Base-by-base conservation (phyloP, 2,797 vertebrate genomes). In the Phalanger gymnotis region DNA sequence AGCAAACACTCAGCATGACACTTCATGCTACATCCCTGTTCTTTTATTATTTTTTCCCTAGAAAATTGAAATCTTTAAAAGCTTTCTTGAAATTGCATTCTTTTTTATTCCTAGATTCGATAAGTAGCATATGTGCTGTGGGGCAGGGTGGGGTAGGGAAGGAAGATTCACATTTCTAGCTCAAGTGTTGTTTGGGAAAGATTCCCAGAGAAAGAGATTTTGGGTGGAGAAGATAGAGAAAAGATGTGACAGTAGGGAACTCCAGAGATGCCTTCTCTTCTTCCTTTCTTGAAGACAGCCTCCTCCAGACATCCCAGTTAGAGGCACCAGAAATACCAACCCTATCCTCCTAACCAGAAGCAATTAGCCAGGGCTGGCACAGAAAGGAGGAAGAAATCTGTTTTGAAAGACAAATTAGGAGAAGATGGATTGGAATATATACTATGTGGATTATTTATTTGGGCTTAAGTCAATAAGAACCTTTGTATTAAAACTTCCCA, bases 151-250 rank as follows among this genome's bases (percentile, higher is more conserved):
- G 30, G 34, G 93, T 95, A 57, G 97, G 95, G 96, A 98, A 97
- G 97, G 96, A 98, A 93, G 87, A 97, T 95, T 98, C 97, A 87
- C 98, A 95, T 97, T 98, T 98, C 97, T 94, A 98, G 94, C 90
- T 98, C 97, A 98, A 94, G 58, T 95, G 96, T 97, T 97, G 91
- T 96, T 94, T 97, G 91, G 96, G 97, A 96, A 98, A 98, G 98
- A 89, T 52, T 91, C 53, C 90, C 55, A 90, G 66, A 57, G 93
- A 93, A 94, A 94, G 95, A 91, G 95, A 91, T 55, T 54, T 96
- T 53, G 16, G 28, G 34, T 90, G 31, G 92, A 91, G 57, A 10
- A 96, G 47, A 92, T 91, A 93, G 52, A 73, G 52, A 89, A 93
- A 16, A 81, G 16, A 73, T 40, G 10, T n/a, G 61, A 87, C 10